These are phyloP conservation scores for Macrosiphum euphorbiae DNA, from an alignment of 2,888 invertebrate genomes.

Conservation along the genomic window DNA sequence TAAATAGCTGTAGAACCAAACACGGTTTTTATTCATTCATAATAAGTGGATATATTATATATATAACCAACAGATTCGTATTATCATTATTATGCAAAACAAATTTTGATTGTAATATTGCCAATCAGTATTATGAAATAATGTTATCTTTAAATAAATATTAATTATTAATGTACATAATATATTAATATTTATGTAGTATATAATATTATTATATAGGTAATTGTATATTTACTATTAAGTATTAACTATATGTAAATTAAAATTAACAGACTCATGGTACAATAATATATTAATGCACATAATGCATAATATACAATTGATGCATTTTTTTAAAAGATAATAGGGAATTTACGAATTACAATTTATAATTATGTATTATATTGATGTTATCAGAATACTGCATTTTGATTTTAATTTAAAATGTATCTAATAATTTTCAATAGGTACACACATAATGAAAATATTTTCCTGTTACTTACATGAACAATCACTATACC, in stretches of 20 bases:
- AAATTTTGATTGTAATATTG: not conserved
- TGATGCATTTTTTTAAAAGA: not conserved
- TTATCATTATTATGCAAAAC: not conserved
- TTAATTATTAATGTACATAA: too few relatives aligned
- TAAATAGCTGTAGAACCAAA: slow-evolving; percentile 23
- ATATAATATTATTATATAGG: not conserved
- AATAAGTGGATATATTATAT: not conserved
- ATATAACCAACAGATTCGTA: not conserved
- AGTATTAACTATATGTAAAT: not conserved
- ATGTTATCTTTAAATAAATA: too few relatives aligned
- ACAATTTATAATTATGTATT: not conserved
- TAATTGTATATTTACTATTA: not conserved
- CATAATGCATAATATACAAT: not conserved
- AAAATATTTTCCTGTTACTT: not conserved
- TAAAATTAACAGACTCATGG: not conserved
- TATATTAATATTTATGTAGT: not conserved
- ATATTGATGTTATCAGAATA: not conserved
- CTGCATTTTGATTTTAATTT: not conserved
- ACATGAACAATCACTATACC: not conserved
- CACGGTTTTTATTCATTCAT: not conserved
- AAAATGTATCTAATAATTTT: not conserved
- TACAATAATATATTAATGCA: not conserved
- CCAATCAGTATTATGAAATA: not conserved
- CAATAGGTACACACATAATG: not conserved
- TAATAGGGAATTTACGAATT: not conserved